Evolutionary conservation across 35 echinoderm and acorn worm species (phyloP).

Genomic region (Heliocidaris erythrogramma): DNA sequence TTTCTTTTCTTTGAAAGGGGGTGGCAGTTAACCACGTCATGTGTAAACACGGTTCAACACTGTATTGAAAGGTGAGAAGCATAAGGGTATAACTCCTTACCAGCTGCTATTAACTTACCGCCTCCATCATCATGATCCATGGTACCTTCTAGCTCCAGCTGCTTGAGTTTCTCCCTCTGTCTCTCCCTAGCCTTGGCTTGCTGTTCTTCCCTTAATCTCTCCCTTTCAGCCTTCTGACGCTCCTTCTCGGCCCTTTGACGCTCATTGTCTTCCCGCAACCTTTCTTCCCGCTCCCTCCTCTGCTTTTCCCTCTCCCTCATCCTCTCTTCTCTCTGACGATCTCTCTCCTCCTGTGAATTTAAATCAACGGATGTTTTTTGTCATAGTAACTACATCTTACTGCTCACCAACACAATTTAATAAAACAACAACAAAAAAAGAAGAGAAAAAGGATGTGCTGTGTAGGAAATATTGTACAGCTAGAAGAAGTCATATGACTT

Average conservation of each 20-base stretch:
- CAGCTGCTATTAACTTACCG: slow-evolving; percentile 8
- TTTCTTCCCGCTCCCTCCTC: slow-evolving; percentile 37
- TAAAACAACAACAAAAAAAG: neutral
- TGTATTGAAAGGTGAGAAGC: no score
- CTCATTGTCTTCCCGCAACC: slow-evolving; percentile 31
- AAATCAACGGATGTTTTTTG: neutral
- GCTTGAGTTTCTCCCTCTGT: slow-evolving; percentile 65
- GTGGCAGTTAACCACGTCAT: no score
- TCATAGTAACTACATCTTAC: neutral
- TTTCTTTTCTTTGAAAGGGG: no score
- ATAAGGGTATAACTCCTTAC: neutral
- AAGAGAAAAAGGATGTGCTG: neutral
- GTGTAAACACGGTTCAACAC: no score
- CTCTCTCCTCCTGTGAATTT: slow-evolving; percentile 52
- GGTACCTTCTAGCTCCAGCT: slow-evolving; percentile 55
- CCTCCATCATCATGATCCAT: slow-evolving; percentile 37
- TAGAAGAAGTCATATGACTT: neutral
- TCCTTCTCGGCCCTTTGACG: slow-evolving; percentile 31
- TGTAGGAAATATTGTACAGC: neutral
- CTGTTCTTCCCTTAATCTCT: slow-evolving; percentile 63
- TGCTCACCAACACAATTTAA: neutral
- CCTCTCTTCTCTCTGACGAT: slow-evolving; percentile 52
- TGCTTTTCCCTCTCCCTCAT: slow-evolving; percentile 48
- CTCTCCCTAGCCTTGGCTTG: slow-evolving; percentile 54
- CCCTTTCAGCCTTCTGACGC: slow-evolving; percentile 20